Conservation (phyloP, 2,888 invertebrate genomes). For the Hemaris fuciformis region DNA sequence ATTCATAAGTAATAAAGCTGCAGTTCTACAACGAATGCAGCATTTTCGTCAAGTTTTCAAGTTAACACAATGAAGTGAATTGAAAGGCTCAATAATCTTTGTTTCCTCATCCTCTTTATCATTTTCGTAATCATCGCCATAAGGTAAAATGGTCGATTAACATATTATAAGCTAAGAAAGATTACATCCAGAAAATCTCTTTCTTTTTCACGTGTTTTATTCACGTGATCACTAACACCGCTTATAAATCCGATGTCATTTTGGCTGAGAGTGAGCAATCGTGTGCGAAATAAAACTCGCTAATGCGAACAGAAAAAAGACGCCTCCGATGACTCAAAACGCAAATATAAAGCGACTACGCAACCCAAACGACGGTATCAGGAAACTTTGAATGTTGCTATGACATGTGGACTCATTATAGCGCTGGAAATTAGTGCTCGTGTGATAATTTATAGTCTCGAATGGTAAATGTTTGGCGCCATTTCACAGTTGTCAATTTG, state of each 20-base stretch:
- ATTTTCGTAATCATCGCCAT: no score
- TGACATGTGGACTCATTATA: neutral
- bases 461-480: neutral
- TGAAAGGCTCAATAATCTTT: no score
- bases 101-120: no score
- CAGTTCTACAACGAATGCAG: no score
- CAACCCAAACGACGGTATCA: neutral
- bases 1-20: no score
- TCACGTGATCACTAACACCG: neutral
- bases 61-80: no score
- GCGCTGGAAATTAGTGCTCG: neutral
- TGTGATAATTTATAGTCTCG: conserved; percentile 11
- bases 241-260: conserved; percentile 24
- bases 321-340: conserved; percentile 32
- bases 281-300: conserved; percentile 32
- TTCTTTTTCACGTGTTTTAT: neutral
- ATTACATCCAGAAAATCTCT: no score
- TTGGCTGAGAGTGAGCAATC: conserved; percentile 32
- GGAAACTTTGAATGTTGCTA: neutral
- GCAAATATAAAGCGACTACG: conserved; percentile 26
- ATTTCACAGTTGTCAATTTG: neutral
- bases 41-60: no score
- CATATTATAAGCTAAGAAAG: no score
- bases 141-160: neutral
- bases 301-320: conserved; percentile 27